phyloP scores from a whole-genome alignment of 2,797 vertebrate genomes.

The Bryconaethiops microstoma region DNA sequence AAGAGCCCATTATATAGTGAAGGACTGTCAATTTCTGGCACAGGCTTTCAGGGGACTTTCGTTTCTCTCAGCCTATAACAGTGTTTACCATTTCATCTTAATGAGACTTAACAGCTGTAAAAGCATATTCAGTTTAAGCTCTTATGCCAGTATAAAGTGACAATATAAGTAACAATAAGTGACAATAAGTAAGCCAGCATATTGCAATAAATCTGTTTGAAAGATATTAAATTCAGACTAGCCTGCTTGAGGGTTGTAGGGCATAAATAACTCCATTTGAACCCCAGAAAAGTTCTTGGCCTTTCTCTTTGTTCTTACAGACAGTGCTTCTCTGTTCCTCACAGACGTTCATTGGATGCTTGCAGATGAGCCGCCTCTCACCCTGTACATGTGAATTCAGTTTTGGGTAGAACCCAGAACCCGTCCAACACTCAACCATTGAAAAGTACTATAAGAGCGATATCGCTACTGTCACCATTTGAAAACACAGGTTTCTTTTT shows the following conservation, averaged over 20 bases:
- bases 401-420: conserved; percentile 13
- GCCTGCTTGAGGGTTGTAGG: not conserved
- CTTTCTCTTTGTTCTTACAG: conserved; percentile 6
- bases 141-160: not conserved
- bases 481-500: too few relatives aligned
- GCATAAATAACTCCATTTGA: conserved; percentile 11
- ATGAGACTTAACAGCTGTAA: conserved; percentile 16
- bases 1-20: conserved; percentile 44
- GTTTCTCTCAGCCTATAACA: conserved; percentile 14
- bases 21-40: conserved; percentile 25
- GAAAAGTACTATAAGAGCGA: too few relatives aligned
- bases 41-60: conserved; percentile 21
- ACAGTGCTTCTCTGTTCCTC: conserved; percentile 2
- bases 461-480: too few relatives aligned
- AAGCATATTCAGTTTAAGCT: not conserved
- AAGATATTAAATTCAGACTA: not conserved
- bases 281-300: not conserved
- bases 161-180: not conserved
- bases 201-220: not conserved
- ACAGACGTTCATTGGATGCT: not conserved
- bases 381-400: not conserved
- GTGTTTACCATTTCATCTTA: conserved; percentile 11
- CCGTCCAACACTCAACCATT: too few relatives aligned
- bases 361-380: conserved; percentile 26
- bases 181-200: not conserved